phyloP scores from a whole-genome alignment of 2,797 vertebrate species.

The Enteromius viviparus region DNA sequence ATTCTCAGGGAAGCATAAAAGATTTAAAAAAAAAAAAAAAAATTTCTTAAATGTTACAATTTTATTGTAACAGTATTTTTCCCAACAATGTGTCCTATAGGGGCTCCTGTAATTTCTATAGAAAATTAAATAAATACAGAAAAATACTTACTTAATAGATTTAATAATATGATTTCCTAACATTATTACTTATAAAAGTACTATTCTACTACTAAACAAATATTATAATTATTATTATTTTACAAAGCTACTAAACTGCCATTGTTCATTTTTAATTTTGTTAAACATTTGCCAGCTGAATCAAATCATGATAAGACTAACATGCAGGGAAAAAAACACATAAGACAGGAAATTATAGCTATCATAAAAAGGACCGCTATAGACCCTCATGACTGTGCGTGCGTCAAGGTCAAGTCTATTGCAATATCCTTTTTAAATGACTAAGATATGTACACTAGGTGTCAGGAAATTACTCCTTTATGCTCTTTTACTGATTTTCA shows the following conservation, averaged over 20 bases:
- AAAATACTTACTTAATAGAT: not conserved
- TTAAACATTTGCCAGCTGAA: no score
- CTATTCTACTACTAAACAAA: no score
- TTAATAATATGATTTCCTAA: not conserved
- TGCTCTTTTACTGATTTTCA: not conserved
- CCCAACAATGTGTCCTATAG: not conserved
- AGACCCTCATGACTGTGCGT: not conserved
- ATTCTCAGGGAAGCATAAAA: not conserved
- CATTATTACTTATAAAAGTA: no score
- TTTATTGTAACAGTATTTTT: not conserved
- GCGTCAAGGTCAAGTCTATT: not conserved
- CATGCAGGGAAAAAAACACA: no score
- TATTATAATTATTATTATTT: no score
- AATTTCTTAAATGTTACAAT: no score
- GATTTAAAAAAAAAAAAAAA: not conserved
- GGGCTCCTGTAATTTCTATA: not conserved
- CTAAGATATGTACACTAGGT: not conserved
- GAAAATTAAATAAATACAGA: not conserved
- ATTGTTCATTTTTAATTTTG: no score
- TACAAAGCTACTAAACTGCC: no score
- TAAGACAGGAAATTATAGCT: no score
- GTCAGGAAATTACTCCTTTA: not conserved
- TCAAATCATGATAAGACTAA: no score
- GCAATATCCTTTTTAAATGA: not conserved
- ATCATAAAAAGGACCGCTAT: not conserved